These are phyloP conservation scores for Melipona quadrifasciata DNA, from an alignment of 1,140 invertebrate genomes.

Conservation along the genomic window DNA sequence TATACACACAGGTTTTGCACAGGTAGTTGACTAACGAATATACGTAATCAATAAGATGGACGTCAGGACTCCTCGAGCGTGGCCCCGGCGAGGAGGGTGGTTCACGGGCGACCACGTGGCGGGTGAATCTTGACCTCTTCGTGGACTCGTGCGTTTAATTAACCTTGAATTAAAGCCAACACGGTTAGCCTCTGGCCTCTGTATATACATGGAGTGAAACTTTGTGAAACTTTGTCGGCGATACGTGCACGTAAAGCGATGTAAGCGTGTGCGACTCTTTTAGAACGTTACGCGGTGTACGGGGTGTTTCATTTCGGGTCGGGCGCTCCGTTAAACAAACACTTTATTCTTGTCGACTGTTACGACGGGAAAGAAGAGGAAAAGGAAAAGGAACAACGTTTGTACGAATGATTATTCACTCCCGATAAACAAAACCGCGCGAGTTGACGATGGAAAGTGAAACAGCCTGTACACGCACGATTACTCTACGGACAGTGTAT, in stretches of 20 bases:
- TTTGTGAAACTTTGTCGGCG: constrained; percentile 45
- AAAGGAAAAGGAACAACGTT: background rate
- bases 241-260: constrained; percentile 36
- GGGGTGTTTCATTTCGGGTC: background rate
- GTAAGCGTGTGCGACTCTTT: constrained; percentile 9
- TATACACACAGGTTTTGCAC: background rate
- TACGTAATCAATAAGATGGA: background rate
- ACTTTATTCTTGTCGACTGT: no score
- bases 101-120: background rate
- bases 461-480: background rate
- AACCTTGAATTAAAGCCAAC: constrained; percentile 26
- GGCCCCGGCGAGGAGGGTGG: background rate
- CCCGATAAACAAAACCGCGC: no score
- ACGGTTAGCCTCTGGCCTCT: constrained; percentile 28
- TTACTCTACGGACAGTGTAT: constrained; percentile 22
- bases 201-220: constrained; percentile 34
- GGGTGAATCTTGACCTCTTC: constrained; percentile 35
- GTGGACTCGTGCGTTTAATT: constrained; percentile 53
- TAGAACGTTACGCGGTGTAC: constrained; percentile 16
- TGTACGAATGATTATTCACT: background rate
- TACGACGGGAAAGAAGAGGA: no score
- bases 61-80: constrained; percentile 17
- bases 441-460: background rate
- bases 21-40: background rate
- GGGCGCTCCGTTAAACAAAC: background rate